Base-by-base conservation (phyloP, 2,888 invertebrate genomes). In the Blera fallax region DNA sequence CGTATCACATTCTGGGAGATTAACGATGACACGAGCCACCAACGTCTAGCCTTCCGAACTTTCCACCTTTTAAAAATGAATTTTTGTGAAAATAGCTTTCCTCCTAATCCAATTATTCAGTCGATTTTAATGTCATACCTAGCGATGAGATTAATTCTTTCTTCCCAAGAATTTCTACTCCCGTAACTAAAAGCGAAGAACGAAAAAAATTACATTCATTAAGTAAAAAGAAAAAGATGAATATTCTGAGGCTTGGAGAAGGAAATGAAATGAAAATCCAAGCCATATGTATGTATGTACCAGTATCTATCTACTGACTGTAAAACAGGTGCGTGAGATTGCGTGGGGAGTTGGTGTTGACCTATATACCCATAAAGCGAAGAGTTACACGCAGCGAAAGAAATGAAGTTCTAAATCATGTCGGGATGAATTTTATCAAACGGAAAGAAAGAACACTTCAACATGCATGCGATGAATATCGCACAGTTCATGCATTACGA, bases 71-170 rank as follows among this genome's bases (percentile, higher is more conserved):
- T 64, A 18, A 40, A 52, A 40, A 27, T 4, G 11, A 37, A 29
- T 54, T 67, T 52, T 27, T 18, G 16, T 24, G 29, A 29, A 40
- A 16, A n/a, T n/a, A 21, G 37, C 24, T 40, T 54, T 67, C 21
- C 27, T 40, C 18, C 27, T 27, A 67, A 67, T 67, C 67, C 52
- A 67, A 67, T 67, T 67, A 67, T 14, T n/a, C 21, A 34, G 21
- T 50, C 32, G n/a, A 32, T 10, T 21, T 34, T 21, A 24, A 34
- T 65, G 34, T 37, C 65, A 21, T 65, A n/a, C 50, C 27, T 27
- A 52, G 29, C 21, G 40, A 37, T 40, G 27, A 40, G 67, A 52
- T 67, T 67, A 54, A 37, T 52, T 52, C 40, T 16, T 24, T 11
- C 2, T 18, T 32, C 50, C 14, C 8, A 10, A 18, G 37, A 65